Evolutionary conservation across 2,888 invertebrate genomes (phyloP).

Genomic region (Frankliniella intonsa): DNA sequence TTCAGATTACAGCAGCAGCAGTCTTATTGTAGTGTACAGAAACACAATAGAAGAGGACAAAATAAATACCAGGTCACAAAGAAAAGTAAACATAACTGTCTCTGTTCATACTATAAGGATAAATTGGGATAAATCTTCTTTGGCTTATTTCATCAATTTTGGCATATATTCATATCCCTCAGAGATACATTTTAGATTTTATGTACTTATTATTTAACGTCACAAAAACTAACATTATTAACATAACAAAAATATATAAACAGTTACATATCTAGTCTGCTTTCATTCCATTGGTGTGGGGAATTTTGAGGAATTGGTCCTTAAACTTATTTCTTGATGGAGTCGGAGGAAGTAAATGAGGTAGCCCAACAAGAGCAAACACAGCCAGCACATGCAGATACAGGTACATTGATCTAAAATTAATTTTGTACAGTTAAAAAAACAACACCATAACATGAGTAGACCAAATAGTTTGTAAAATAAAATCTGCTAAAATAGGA

Average conservation of each 20-base stretch:
- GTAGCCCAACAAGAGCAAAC: constrained; percentile 45
- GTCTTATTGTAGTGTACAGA: background rate
- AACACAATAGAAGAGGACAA: background rate
- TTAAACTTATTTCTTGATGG: background rate
- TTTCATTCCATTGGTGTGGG: background rate
- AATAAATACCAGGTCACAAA: too few species aligned
- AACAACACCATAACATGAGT: constrained; percentile 6
- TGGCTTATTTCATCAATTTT: background rate
- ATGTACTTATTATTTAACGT: background rate
- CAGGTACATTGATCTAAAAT: constrained; percentile 47
- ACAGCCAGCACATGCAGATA: constrained; percentile 46
- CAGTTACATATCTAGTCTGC: background rate
- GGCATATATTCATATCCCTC: background rate
- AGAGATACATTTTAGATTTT: background rate
- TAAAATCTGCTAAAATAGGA: constrained; percentile 28
- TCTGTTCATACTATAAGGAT: too few species aligned
- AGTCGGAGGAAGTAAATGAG: constrained; percentile 28
- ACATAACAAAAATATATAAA: background rate
- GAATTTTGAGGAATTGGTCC: background rate
- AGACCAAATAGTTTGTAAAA: background rate
- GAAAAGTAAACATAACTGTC: too few species aligned
- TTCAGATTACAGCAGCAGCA: background rate
- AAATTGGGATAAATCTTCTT: background rate
- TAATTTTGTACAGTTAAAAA: constrained; percentile 35
- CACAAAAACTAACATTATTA: background rate